Evolutionary conservation across 2,888 invertebrate genomes (phyloP), one percentile per base, ranked within the genome.

Genomic region (Lasius fuliginosus): DNA sequence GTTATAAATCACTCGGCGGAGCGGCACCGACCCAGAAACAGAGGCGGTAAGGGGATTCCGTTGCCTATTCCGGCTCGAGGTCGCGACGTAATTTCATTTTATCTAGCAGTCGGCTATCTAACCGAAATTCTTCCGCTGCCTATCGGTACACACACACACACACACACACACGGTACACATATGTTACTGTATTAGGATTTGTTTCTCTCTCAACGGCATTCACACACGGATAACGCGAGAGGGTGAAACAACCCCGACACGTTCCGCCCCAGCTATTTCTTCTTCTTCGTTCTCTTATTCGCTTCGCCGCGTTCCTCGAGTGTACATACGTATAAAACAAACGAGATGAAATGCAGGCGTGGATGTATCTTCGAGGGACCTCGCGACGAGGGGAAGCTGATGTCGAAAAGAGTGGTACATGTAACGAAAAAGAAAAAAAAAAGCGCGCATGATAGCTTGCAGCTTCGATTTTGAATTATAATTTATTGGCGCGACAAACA

Each of bases 1-100:
- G 90, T 92, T 92, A 91, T 93, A 92, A 92, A 93, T 93, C 93
- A 93, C 87, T 84, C 76, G 76, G 67, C 84, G 83, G 83, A 84
- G 84, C 82, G 76, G 85, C 86, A 65, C 67, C 89, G 92, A 93
- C 92, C 93, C 88, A 92, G 92, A 91, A 92, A 90, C 90, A 76
- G 84, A 84, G 33, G 46, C 83, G 85, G 85, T 82, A 85, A 84
- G 88, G 86, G 87, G 88, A 89, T 87, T 87, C 84, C 60, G 73
- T 33, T 69, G 82, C 76, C 86, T 82, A 74, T 85, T 86, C 85
- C 77, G 64, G 75, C 85, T 73, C 81, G 88, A 86, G 86, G 81
- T 88, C 87, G 83, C 85, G 82, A 81, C 85, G 91, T 90, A 92
- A 92, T 92, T 92, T 91, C 87, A 90, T 90, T 92, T 91, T 92